phyloP scores from a whole-genome alignment of 2,888 invertebrate species.

The Abrostola tripartita region DNA sequence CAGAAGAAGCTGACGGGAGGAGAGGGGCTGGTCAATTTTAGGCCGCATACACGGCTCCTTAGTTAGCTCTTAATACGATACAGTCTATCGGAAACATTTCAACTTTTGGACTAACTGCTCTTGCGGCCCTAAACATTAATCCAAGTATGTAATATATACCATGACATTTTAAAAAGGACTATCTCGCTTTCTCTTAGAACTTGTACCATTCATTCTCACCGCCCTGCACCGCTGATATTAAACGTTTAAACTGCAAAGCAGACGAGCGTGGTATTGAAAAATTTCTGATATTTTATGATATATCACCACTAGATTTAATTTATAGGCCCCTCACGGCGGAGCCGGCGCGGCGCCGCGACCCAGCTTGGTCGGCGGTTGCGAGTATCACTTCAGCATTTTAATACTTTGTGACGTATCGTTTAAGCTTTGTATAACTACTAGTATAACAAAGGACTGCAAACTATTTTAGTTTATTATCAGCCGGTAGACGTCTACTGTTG shows the following conservation, averaged over 20 bases:
- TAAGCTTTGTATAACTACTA: neutral
- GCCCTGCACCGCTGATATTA: constrained; percentile 65
- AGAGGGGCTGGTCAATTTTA: too few relatives aligned
- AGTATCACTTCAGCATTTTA: neutral
- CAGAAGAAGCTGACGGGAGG: too few relatives aligned
- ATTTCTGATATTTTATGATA: constrained; percentile 60
- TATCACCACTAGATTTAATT: constrained; percentile 35
- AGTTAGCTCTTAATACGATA: too few relatives aligned
- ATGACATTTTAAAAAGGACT: neutral
- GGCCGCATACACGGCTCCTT: too few relatives aligned
- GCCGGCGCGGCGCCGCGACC: neutral
- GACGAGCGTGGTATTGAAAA: constrained; percentile 62
- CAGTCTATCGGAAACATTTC: too few relatives aligned
- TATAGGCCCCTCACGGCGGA: neutral
- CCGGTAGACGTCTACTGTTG: too few relatives aligned
- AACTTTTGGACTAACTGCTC: neutral
- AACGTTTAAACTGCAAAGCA: constrained; percentile 63
- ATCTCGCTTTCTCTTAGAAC: constrained; percentile 29
- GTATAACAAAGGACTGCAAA: too few relatives aligned
- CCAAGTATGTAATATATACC: neutral
- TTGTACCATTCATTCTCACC: constrained; percentile 53
- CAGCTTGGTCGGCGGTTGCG: neutral
- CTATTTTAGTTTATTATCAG: too few relatives aligned
- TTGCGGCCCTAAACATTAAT: neutral
- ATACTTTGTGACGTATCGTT: neutral